A percentile compares a stretch with the other conserved stretches of the same genome.
Evolutionary conservation across 2,113 vertebrate genomes (phyloP).

Genomic region (Excalfactoria chinensis): DNA sequence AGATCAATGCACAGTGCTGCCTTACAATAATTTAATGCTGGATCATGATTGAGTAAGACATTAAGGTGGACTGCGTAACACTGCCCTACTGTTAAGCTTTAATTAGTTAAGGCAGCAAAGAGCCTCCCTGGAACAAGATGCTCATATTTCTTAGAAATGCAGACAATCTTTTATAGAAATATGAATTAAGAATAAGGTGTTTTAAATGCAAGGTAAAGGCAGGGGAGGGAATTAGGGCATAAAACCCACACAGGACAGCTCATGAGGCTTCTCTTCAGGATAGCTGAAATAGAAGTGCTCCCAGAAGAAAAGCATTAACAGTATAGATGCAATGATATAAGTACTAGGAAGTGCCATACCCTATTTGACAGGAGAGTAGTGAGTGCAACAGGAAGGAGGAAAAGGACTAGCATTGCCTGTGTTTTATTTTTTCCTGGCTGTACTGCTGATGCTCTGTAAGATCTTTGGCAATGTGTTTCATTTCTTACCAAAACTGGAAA

Average conservation of each 20-base stretch:
- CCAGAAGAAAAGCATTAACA: background rate
- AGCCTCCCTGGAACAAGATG: conserved; percentile 4
- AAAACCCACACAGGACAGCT: background rate
- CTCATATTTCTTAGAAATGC: conserved; percentile 48
- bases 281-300: background rate
- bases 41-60: background rate
- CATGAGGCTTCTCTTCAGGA: background rate
- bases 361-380: background rate
- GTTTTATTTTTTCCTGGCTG: background rate
- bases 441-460: background rate
- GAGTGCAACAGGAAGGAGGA: background rate
- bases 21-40: conserved; percentile 8
- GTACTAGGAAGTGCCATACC: background rate
- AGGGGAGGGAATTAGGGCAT: background rate
- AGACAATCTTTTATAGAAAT: conserved; percentile 3
- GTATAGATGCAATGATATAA: background rate
- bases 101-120: conserved; percentile 35
- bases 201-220: conserved; percentile 5
- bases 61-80: background rate
- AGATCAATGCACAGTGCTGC: background rate
- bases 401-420: background rate
- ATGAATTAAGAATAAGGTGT: background rate
- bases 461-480: background rate
- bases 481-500: background rate
- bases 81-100: conserved; percentile 24